Evolutionary conservation across 2,113 vertebrate genomes (phyloP), one percentile per base, ranked within the genome.

Genomic region (Trematomus loennbergii): DNA sequence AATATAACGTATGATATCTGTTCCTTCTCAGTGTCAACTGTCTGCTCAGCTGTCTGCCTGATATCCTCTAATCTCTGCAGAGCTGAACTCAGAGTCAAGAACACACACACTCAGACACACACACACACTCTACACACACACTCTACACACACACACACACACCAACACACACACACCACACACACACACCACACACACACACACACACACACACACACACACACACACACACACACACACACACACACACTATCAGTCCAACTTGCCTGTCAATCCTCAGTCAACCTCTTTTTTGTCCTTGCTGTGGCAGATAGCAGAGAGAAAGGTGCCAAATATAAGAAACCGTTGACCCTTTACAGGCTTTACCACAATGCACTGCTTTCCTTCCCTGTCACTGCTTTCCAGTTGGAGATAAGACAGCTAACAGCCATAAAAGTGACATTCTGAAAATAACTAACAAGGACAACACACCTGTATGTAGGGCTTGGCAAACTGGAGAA

Each of bases 21-120:
- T 40, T 73, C 63, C 70, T 73, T 70, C 20, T 45, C 65, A 72
- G 61, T 53, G 85, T 74, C 18, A 74, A 67, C 59, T 65, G 53
- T 82, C 72, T 86, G 85, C 75, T 77, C 57, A 13, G 67, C 62
- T 58, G 13, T 72, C 45, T 82, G 71, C 66, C 68, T 84, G 72
- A 81, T 59, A 9, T 11, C 60, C 50, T 33, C 0, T 40, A 40
- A 8, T 40, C 36, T 40, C 36, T 40, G 0, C 46, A 43, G 65
- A 22, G 20, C 60, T 62, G 16, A 55, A 52, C 12, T 71, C 18
- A 33, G 15, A 62, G 46, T 43, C 36, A 74, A 29, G 46, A 7
- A 22, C 22, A 22, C 22, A 29, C 25, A 29, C 25, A 29, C 25
- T 3, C 25, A 29, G 2, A 29, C 25, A 29, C 25, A 29, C 25